These are phyloP conservation scores for Porites rus DNA, from an alignment of 92 coral and sea anemone species.

Conservation along the genomic window DNA sequence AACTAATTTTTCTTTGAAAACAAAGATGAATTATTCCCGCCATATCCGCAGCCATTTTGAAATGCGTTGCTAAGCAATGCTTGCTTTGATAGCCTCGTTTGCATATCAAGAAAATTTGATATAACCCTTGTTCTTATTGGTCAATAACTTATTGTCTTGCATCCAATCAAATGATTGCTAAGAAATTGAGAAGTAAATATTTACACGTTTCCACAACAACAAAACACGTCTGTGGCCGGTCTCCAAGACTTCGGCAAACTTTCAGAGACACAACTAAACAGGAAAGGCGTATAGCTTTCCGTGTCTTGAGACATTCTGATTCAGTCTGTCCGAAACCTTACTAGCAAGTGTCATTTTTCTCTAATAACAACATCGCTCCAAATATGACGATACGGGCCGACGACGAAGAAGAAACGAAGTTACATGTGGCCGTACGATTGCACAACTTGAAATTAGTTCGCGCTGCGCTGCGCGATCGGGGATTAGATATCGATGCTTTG, in stretches of 20 bases:
- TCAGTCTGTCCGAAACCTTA: background rate
- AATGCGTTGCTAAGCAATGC: constrained; percentile 51
- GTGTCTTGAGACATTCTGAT: background rate
- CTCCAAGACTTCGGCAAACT: background rate
- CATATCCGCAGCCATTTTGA: constrained; percentile 39
- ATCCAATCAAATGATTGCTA: constrained; percentile 28
- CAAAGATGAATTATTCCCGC: background rate
- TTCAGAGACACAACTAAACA: background rate
- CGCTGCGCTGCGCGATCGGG: constrained; percentile 57
- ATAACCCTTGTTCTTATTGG: constrained; percentile 39
- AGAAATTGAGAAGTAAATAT: constrained; percentile 65
- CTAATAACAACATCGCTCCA: background rate
- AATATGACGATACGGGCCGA: constrained; percentile 77
- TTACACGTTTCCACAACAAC: constrained; percentile 70
- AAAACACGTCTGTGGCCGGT: background rate
- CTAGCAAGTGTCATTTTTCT: background rate
- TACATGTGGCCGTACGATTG: constrained; percentile 68
- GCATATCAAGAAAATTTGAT: background rate
- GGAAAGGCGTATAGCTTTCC: background rate
- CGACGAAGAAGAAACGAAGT: constrained; percentile 67
- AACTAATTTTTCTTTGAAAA: background rate
- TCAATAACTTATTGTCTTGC: too few relatives aligned
- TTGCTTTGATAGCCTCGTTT: constrained; percentile 26
- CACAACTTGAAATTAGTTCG: constrained; percentile 58
- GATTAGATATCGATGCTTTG: constrained; percentile 66